Percentiles rank a stretch among this genome's conserved stretches.
These are phyloP conservation scores for Chionomys nivalis DNA, from an alignment of 2,113 vertebrate species.

Conservation along the genomic window DNA sequence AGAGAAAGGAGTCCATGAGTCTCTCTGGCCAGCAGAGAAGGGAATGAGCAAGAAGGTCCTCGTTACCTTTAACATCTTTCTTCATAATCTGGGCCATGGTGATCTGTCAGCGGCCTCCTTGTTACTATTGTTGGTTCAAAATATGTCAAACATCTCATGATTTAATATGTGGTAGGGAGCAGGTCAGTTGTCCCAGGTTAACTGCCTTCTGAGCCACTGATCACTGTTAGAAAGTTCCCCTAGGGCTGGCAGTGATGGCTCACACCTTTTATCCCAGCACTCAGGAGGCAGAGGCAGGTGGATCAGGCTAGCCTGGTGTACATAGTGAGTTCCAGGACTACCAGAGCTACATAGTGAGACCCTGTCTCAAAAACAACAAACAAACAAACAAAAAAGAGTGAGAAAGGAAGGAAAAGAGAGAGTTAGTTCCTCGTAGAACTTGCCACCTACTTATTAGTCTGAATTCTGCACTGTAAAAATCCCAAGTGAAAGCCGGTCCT, in stretches of 20 bases:
- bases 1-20: neutral
- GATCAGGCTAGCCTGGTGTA: neutral
- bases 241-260: neutral
- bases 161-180: neutral
- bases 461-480: constrained; percentile 1
- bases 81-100: neutral
- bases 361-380: neutral
- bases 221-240: constrained; percentile 17
- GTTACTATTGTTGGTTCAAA: neutral
- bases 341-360: neutral
- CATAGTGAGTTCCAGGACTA: neutral
- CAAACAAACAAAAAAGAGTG: neutral
- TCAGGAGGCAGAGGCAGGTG: neutral
- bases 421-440: neutral
- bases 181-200: neutral
- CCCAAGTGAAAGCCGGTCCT: neutral
- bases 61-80: neutral
- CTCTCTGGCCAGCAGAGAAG: neutral
- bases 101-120: neutral
- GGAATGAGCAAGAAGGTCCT: neutral
- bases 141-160: neutral
- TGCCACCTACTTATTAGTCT: neutral
- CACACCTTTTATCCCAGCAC: neutral
- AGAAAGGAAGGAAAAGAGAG: neutral
- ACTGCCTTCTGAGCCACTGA: neutral